Evolutionary conservation across 2,113 vertebrate genomes (phyloP), one percentile per base, ranked within the genome.

Genomic region (Zosterops pallidus): DNA sequence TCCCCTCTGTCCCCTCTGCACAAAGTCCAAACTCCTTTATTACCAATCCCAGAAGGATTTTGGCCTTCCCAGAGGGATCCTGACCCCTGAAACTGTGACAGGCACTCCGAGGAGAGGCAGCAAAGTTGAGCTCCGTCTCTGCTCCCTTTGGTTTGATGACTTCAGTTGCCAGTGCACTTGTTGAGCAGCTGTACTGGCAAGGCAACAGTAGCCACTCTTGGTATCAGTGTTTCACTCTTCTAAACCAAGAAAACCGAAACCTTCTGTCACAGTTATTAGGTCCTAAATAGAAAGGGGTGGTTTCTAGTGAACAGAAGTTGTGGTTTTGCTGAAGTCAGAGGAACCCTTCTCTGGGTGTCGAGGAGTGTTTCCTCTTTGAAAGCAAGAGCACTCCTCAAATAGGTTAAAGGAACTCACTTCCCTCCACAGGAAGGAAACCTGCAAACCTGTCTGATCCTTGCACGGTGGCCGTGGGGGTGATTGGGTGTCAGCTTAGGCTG

Each of bases 1-100:
- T 53, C 42, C 21, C 39, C 39, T 39, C 39, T 24, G 6, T 19
- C 46, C 11, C 21, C 41, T 77, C 67, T 7, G 7, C 0, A 0
- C 39, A 11, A 6, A 18, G 4, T 52, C 47, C 49, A 29, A 41
- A 26, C 39, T 23, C 39, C n/a, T 49, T 49, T 4, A 2, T 71
- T 42, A 9, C 22, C 9, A 33, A 15, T 57, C 35, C 76, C 59
- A 5, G 56, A 29, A 55, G 39, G 57, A 52, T 56, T 62, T 86
- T 65, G 46, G 42, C 68, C 2, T 53, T 79, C 41, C 35, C 2
- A 1, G 49, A 5, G 17, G 68, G 49, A 59, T 74, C 55, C 75
- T 3, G 23, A 31, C 3, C 17, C 2, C 6, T 12, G 53, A 33
- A 11, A 11, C 65, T 28, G 26, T n/a, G 59, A 19, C 75, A 47